Evolutionary conservation across 2,797 vertebrate genomes (phyloP).

Genomic region (Peromyscus melanophrys): DNA sequence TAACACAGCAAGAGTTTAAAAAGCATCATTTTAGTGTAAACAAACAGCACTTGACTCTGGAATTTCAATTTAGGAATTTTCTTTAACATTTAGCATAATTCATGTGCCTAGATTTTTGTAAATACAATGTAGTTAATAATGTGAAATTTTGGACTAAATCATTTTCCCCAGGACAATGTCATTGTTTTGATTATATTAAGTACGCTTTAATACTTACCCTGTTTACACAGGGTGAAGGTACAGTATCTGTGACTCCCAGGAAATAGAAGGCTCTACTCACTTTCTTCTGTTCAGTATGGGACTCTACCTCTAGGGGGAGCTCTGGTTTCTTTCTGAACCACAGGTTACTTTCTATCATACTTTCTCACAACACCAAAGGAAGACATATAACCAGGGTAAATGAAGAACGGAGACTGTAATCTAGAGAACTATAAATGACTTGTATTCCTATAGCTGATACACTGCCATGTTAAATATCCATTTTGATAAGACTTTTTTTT

Average conservation of each 20-base stretch:
- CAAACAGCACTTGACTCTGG: not conserved
- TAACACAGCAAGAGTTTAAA: not conserved
- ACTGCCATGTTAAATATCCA: not conserved
- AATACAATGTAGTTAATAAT: not conserved
- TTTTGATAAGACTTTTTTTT: not conserved
- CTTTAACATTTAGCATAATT: not conserved
- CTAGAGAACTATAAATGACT: not conserved
- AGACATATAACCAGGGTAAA: not conserved
- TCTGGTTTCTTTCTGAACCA: conserved; percentile 64
- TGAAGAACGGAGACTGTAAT: not conserved
- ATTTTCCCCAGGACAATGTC: not conserved
- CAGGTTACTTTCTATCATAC: not conserved
- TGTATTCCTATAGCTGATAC: not conserved
- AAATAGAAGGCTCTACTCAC: not conserved
- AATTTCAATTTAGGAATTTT: conserved; percentile 34
- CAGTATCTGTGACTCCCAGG: not conserved
- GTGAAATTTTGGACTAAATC: not conserved
- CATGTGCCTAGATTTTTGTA: not conserved
- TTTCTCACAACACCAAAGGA: not conserved
- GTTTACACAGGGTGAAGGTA: not conserved
- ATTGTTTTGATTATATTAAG: not conserved
- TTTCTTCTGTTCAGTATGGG: not conserved
- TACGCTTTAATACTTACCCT: not conserved
- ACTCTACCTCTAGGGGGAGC: conserved; percentile 74
- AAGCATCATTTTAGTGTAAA: not conserved